Base-by-base conservation (phyloP, 2,797 vertebrate genomes). In the Aplochiton taeniatus region DNA sequence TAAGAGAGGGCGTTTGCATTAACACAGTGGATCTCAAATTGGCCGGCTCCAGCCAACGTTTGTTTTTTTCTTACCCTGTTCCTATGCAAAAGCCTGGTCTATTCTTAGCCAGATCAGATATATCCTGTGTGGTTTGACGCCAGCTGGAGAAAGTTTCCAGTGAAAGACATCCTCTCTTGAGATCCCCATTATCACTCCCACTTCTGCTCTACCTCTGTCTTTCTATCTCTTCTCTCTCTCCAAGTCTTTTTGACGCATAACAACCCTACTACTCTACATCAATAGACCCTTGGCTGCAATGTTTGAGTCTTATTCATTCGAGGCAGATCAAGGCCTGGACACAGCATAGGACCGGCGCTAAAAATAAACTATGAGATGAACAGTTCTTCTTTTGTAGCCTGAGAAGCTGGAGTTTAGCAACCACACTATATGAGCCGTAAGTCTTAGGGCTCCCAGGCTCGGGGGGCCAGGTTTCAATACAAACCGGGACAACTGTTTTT, bases 1-100 rank as follows among this genome's bases (percentile, higher is more conserved):
- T 69, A 74, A 66, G 77, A 71, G 60, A 9, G 46, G 11, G 18
- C 63, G 79, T 83, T 84, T 81, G 77, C 74, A 79, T 73, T 70
- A 54, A 81, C 78, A 68, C 75, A 83, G 71, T 78, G 73, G 70
- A 67, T 63, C 52, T 55, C 76, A 74, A 65, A 74, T 11, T 11
- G 47, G 47, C 47, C 47, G 51, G 20, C 46, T 59, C 17, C 55
- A 43, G 42, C 1, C 19, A 78, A 73, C 65, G 54, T 18, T 58
- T 67, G n/a, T n/a, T 67, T 65, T 61, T 45, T 59, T 67, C 52
- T 41, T 65, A 54, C 46, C 6, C 44, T 10, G n/a, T 9, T 1
- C 72, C 58, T 31, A 31, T 31, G 41, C 58, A 53, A 64, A 68
- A 63, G 65, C 66, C 4, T 14, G 11, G 47, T 76, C 54, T 81